Base-by-base conservation (phyloP, 1,140 invertebrate genomes). In the Odontomachus brunneus region DNA sequence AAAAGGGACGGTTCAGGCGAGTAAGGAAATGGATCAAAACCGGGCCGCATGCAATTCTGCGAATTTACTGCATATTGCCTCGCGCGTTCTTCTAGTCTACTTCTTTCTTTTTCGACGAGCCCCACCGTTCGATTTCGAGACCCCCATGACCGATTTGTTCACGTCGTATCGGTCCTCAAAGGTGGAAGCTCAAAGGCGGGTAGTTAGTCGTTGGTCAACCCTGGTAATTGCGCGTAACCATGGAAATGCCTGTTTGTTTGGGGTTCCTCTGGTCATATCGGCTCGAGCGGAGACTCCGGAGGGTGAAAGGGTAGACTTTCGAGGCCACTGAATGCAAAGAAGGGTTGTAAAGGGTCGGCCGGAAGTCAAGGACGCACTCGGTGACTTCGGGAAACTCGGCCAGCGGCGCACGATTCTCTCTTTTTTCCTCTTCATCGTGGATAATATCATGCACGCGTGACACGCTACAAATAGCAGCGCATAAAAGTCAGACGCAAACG, bases 201-300 rank as follows among this genome's bases (percentile, higher is more conserved):
- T 89, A 87, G 86, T 91, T 87, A 89, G 85, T 90, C 86, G 89
- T 76, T 83, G 84, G 89, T 89, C 88, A 90, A 86, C 87, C 85
- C 87, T 76, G 65, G 86, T 90, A 90, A 90, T 91, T 91, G 88
- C 82, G 82, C 87, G 91, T 91, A 91, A 89, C 91, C 90, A 92
- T 92, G 91, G 91, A 91, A 92, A 92, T 92, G 86, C 88, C 82
- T 89, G 89, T 91, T 90, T 90, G 88, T 91, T 91, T 91, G 89
- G 90, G 86, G 89, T 83, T 86, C 82, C 82, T 90, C 83, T 83
- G 89, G 89, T 88, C 76, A 81, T 55, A 80, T 80, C 53, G 53
- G 15, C 60, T 44, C 38, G 57, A 82, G 49, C 75, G 81, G 80
- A 82, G 81, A 76, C 75, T 85, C 51, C 75, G 72, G 55, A 85